Evolutionary conservation across 2,797 vertebrate genomes (phyloP).

Genomic region (Lates japonicus): DNA sequence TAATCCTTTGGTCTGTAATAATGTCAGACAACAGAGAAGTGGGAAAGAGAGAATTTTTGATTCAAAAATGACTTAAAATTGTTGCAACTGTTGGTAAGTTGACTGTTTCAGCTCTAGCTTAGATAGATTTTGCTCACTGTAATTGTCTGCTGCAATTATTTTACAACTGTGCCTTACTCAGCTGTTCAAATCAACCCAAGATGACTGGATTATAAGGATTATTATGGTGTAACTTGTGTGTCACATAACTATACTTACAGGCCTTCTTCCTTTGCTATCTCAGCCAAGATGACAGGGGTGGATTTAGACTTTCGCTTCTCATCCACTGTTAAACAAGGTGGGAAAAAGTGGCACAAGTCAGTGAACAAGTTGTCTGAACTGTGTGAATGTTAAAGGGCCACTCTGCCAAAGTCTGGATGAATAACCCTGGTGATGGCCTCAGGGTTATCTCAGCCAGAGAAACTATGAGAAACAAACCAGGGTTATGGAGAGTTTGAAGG

Average conservation of each 20-base stretch:
- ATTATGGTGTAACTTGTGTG: neutral
- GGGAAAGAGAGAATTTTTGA: neutral
- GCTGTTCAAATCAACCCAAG: neutral
- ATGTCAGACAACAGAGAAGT: neutral
- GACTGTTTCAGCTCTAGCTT: neutral
- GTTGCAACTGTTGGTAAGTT: neutral
- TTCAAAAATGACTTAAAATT: neutral
- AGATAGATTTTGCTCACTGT: neutral
- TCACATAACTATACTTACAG: slow-evolving; percentile 78
- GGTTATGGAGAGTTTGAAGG: too few relatives aligned
- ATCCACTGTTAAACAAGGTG: slow-evolving; percentile 82
- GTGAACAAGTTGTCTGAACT: neutral
- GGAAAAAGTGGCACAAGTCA: neutral
- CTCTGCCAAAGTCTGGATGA: neutral
- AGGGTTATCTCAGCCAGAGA: neutral
- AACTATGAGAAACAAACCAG: too few relatives aligned
- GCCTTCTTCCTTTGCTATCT: slow-evolving; percentile 89
- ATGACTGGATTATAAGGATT: neutral
- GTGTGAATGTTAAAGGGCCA: neutral
- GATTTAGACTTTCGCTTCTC: slow-evolving; percentile 85
- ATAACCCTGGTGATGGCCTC: neutral
- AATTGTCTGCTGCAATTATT: neutral
- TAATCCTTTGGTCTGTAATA: neutral
- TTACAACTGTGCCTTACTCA: neutral
- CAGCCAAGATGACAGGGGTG: slow-evolving; percentile 86